Evolutionary conservation across 2,797 vertebrate species (phyloP), one percentile per base, ranked within the genome.

Genomic region (Lutra lutra): DNA sequence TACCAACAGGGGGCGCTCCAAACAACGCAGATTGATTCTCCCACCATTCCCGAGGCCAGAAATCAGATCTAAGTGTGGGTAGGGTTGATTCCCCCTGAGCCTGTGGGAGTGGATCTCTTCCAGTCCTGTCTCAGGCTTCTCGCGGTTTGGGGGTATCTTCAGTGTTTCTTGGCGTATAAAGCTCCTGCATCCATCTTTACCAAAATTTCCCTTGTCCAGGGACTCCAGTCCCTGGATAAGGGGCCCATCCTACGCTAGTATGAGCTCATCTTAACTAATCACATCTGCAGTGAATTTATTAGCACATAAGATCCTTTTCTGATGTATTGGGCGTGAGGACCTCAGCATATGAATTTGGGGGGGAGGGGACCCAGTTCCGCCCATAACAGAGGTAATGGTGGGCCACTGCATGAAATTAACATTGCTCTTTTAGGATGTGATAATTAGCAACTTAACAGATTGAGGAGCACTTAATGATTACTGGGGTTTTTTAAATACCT

Each of bases 341-440:
- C 14, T 51, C 75, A n/a, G 29, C 75, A 21, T 35, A 14, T 2
- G 48, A 35, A 54, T 35, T 14, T 54, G 77, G 18, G 20, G 48
- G 35, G 48, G 29, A 18, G 11, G 32, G 20, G 20, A 7, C 48
- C 7, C 32, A 8, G 48, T 13, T 35, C 77, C 29, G 7, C 20
- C 32, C 18, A 6, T 32, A 13, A 25, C 43, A 43, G 38, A 54
- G 40, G 54, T 21, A 21, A 27, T 14, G 40, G 12, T 29, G 7
- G 43, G 66, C 5, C 7, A 2, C 6, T 1, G 51, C 4, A 0
- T 12, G 46, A 43, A 2, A 0, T 29, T 14, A 3, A 7, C 0
- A 5, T 3, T 35, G 58, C 29, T 75, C 40, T 79, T 13, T 29
- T 14, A 12, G 32, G 46, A 38, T 0, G 4, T 7, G 7, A 10